Evolutionary conservation across 2,888 invertebrate genomes (phyloP), one percentile per base, ranked within the genome.

Genomic region (Eudemis profundana): DNA sequence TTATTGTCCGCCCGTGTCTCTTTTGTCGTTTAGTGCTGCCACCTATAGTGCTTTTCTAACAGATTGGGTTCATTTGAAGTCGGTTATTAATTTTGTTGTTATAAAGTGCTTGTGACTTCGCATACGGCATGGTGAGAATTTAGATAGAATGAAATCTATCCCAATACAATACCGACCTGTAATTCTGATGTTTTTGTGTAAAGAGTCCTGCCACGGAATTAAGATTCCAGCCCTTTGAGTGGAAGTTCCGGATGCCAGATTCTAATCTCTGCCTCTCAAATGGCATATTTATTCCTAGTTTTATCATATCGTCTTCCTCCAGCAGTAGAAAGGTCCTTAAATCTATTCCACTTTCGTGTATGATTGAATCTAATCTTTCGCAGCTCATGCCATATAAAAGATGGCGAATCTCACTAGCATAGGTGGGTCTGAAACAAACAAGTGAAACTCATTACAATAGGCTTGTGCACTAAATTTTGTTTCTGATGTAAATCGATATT

Each of bases 341-440:
- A 75, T 89, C 87, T 68, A 95, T 90, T 7, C 88, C 83, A 61
- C 82, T 86, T 12, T 91, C 85, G 54, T 85, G 74, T 69, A 95
- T 93, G 2, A 86, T 57, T 1, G 85, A 75, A 0, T 85, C 83
- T 29, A 94, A 83, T 36, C 83, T 82, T 70, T 94, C 94, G 74
- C 94, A 93, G 67, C 91, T 92, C 93, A 94, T 94, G 2, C 94
- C 94, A 71, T 92, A 91, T 0, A 95, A 81, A 1, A 95, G 88
- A 62, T 89, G 83, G 4, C 84, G 86, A 67, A 95, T 89, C 81
- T 95, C 94, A 42, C 77, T 73, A 4, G 79, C 75, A 74, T 94
- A 94, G 53, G 78, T 79, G 21, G 92, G 92, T 57, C 94, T 94
- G 80, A 21, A 85, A 64, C 50, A 59, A 57, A 44, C 15, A 47